phyloP scores from a whole-genome alignment of 2,888 invertebrate species.

The Scaptomyza tumidula region DNA sequence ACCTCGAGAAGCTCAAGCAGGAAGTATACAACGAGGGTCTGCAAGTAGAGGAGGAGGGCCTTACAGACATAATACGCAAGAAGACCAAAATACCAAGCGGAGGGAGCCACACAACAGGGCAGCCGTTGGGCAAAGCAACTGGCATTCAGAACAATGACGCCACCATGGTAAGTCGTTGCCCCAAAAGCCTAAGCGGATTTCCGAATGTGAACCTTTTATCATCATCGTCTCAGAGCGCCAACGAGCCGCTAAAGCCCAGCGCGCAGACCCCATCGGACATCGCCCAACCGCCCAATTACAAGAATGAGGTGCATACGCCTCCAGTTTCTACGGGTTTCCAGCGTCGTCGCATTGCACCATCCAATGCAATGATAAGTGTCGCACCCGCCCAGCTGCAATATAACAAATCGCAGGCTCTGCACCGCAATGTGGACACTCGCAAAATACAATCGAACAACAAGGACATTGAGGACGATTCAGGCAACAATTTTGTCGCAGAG shows the following conservation, averaged over 20 bases:
- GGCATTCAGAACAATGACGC: conserved; percentile 77
- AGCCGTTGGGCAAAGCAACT: conserved; percentile 75
- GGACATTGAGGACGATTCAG: conserved; percentile 84
- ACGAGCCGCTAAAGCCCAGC: conserved; percentile 81
- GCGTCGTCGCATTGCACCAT: conserved; percentile 25
- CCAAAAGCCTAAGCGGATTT: conserved; percentile 14
- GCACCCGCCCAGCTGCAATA: conserved; percentile 23
- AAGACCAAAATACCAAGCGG: conserved; percentile 88
- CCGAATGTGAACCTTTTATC: conserved; percentile 7
- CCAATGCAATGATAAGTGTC: conserved; percentile 21
- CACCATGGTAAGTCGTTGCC: conserved; percentile 74
- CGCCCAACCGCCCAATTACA: conserved; percentile 76
- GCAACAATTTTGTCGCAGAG: conserved; percentile 84
- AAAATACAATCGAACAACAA: conserved; percentile 85
- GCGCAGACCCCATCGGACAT: conserved; percentile 66
- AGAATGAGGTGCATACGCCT: conserved; percentile 79
- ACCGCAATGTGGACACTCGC: conserved; percentile 82
- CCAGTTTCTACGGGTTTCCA: conserved; percentile 50
- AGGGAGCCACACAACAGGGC: conserved; percentile 81
- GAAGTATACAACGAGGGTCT: conserved; percentile 92
- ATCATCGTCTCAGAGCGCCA: conserved; percentile 72
- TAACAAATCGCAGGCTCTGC: conserved; percentile 77
- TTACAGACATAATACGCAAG: conserved; percentile 90
- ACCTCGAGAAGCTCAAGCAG: conserved; percentile 92
- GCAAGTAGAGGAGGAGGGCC: conserved; percentile 93